A percentile compares a stretch with the other conserved stretches of the same genome.
Evolutionary conservation across 2,797 vertebrate genomes (phyloP).

Genomic region (Hafferia zeledoni): DNA sequence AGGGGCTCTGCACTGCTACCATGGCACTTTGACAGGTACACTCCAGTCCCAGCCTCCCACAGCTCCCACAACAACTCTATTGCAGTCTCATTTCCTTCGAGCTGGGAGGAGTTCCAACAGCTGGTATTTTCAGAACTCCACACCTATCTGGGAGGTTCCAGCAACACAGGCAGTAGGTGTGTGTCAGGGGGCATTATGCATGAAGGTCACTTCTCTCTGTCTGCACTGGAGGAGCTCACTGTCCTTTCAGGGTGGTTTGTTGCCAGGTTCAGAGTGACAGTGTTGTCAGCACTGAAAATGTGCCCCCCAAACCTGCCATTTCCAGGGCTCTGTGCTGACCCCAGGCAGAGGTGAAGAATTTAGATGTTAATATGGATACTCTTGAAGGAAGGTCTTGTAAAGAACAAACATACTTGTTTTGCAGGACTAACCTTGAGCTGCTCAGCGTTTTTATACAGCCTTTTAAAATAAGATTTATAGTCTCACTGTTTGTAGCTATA

Average conservation of each 20-base stretch:
- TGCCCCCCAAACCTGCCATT: neutral
- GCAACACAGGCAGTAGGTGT: neutral
- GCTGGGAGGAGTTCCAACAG: neutral
- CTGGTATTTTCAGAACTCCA: neutral
- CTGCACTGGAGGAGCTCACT: neutral
- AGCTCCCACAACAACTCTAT: neutral
- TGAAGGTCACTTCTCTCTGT: neutral
- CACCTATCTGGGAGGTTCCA: neutral
- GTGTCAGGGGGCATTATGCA: neutral
- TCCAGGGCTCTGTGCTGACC: neutral
- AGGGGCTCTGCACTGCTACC: neutral
- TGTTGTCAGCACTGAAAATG: neutral
- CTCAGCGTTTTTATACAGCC: neutral
- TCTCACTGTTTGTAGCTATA: neutral
- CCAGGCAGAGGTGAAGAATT: neutral
- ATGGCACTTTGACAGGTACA: neutral
- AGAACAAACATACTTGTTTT: neutral
- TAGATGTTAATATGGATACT: neutral
- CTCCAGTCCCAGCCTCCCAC: neutral
- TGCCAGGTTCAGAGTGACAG: accelerated
- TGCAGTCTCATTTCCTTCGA: neutral
- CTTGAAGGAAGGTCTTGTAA: neutral
- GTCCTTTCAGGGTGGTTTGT: neutral
- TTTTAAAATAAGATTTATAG: neutral
- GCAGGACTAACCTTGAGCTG: neutral